Percentiles rank a stretch among this genome's conserved stretches.
Conservation (phyloP, 2,888 invertebrate species). For the Drosophila prolongata region DNA sequence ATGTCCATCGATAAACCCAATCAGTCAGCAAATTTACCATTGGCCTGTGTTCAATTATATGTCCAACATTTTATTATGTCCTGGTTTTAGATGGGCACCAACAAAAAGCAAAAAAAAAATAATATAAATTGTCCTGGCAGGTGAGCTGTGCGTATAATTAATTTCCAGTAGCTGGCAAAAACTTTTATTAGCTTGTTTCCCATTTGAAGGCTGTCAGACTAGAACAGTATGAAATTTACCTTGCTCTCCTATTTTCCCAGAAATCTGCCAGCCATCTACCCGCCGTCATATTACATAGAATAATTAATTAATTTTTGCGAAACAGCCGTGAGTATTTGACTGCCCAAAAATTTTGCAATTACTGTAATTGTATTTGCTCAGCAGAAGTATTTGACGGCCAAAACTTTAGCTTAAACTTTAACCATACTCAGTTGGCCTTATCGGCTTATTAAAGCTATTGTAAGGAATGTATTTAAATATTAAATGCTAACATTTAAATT, state of each 20-base stretch:
- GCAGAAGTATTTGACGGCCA: conserved; percentile 16
- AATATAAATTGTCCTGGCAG: background rate
- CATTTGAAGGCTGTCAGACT: conserved; percentile 51
- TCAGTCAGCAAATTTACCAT: conserved; percentile 44
- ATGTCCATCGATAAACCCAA: conserved; percentile 59
- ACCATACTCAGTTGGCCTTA: background rate
- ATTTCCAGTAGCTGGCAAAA: conserved; percentile 31
- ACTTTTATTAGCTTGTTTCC: conserved; percentile 51
- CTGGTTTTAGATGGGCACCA: background rate
- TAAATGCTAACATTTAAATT: too few species aligned
- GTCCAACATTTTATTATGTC: conserved; percentile 14
- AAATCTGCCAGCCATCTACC: conserved; percentile 29
- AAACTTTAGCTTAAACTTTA: conserved; percentile 1
- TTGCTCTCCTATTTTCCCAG: background rate
- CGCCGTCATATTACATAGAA: conserved; percentile 33
- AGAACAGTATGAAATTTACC: background rate
- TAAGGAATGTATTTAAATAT: background rate
- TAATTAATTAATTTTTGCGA: conserved; percentile 65
- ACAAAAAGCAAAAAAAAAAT: background rate
- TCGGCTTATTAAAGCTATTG: background rate
- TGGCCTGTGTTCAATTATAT: conserved; percentile 21
- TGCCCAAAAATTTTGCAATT: conserved; percentile 39
- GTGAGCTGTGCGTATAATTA: conserved; percentile 50
- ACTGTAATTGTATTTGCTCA: conserved; percentile 48
- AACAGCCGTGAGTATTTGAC: conserved; percentile 26